phyloP scores from a whole-genome alignment of 2,797 vertebrate genomes.

The Cossypha polioptera region DNA sequence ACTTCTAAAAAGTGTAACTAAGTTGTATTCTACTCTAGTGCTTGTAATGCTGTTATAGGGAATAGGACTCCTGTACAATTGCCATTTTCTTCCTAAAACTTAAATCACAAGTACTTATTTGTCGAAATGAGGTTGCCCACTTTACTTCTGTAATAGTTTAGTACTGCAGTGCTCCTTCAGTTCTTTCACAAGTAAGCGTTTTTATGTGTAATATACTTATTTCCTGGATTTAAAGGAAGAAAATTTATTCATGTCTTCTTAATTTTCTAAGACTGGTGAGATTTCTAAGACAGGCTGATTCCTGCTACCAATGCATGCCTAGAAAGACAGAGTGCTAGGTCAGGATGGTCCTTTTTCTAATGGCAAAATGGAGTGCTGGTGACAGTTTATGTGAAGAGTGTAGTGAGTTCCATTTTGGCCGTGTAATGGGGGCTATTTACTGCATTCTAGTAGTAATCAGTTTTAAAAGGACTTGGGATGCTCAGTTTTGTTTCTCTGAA shows the following conservation, averaged over 20 bases:
- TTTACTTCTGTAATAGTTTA: neutral
- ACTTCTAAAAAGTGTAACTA: neutral
- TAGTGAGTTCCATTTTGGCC: neutral
- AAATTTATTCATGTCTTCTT: neutral
- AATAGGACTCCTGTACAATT: neutral
- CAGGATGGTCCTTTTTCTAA: neutral
- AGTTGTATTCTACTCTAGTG: neutral
- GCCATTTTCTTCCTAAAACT: neutral
- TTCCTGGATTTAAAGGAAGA: neutral
- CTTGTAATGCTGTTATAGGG: neutral
- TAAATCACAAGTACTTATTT: neutral
- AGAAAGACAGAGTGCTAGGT: neutral
- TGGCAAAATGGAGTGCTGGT: neutral
- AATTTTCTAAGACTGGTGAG: neutral
- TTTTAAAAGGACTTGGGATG: neutral
- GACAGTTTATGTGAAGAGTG: neutral
- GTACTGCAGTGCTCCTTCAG: neutral
- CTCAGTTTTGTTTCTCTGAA: neutral
- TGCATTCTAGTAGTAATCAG: neutral
- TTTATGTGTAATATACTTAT: neutral
- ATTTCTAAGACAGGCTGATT: neutral
- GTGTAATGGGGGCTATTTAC: neutral
- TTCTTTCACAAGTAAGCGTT: neutral
- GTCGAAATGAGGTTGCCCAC: neutral
- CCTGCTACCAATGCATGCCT: neutral